Evolutionary conservation across 2,797 vertebrate species (phyloP), one percentile per base, ranked within the genome.

Genomic region (Hippoglossus hippoglossus): DNA sequence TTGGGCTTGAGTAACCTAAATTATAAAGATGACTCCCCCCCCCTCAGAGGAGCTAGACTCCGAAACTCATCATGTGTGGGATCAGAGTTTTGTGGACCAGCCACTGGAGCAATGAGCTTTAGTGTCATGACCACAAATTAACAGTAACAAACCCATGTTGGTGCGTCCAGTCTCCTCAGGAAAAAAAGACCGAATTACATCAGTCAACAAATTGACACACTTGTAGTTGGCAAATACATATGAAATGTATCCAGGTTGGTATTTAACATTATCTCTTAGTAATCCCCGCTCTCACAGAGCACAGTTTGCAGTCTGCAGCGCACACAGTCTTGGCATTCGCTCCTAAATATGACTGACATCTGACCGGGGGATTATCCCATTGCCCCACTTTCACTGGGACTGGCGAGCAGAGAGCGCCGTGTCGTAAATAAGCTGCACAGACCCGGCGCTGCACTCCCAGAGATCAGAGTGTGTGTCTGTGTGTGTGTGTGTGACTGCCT

Each of bases 331-430:
- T 81, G 83, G 78, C 80, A 81, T 66, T 77, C 63, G 21, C 52
- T 78, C 57, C 71, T 75, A 74, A 87, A 85, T 82, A 85, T 85
- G 83, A 83, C 74, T 81, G 81, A 81, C 85, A 82, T 86, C 73
- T 90, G 88, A 86, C 73, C 78, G 22, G 44, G 77, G 77, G 88
- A 89, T 91, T 91, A 89, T 84, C 78, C 79, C 66, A 68, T 41
- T 83, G 89, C 77, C 84, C 85, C 78, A 87, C 59, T 84, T 91
- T 84, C 81, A 60, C 51, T 52, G 60, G 61, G 87, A 86, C 71
- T 18, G 62, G 66, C 22, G 21, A 79, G 51, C 77, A 63, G 25
- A 61, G 57, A 78, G 61, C 3, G 5, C 58, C 47, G 49, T 55
- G 60, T 72, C 1, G 18, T 49, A 74, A 74, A 81, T 61, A 63